Percentiles rank a stretch among this genome's conserved stretches.
These are phyloP conservation scores for Sebastolobus alascanus DNA, from an alignment of 2,797 vertebrate species.

Conservation along the genomic window DNA sequence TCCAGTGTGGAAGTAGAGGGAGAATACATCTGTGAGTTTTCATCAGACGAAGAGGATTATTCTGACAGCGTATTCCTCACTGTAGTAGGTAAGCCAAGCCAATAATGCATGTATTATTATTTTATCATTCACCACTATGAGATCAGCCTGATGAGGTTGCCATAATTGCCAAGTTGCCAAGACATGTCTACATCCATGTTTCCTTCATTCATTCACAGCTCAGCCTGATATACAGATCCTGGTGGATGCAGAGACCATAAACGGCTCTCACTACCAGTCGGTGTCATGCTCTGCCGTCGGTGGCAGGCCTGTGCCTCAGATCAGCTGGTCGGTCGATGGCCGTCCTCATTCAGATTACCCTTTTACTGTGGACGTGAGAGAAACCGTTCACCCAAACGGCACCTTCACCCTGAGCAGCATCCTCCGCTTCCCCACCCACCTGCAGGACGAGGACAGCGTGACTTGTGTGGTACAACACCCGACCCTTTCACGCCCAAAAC, in stretches of 20 bases:
- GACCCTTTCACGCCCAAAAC: constrained; percentile 60
- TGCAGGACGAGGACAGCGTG: constrained; percentile 77
- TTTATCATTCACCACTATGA: background rate
- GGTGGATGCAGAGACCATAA: constrained; percentile 62
- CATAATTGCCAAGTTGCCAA: background rate
- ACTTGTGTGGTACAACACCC: constrained; percentile 78
- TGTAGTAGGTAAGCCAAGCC: constrained; percentile 76
- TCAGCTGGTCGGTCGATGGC: constrained; percentile 77
- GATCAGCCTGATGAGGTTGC: background rate
- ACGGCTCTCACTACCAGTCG: constrained; percentile 75
- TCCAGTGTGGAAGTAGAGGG: constrained; percentile 73
- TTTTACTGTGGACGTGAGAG: constrained; percentile 48
- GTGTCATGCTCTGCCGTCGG: constrained; percentile 76
- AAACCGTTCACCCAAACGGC: constrained; percentile 62
- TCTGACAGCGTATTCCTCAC: constrained; percentile 50
- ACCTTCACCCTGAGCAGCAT: constrained; percentile 72
- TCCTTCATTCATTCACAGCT: constrained; percentile 59
- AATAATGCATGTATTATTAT: background rate
- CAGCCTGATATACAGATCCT: constrained; percentile 67
- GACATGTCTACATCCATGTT: background rate
- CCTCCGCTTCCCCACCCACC: constrained; percentile 80
- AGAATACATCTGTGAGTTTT: constrained; percentile 78
- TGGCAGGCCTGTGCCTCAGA: constrained; percentile 72
- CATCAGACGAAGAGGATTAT: background rate
- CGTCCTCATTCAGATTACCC: constrained; percentile 27